Evolutionary conservation across 2,888 invertebrate species (phyloP).

Genomic region (Drosophila aldrichi): DNA sequence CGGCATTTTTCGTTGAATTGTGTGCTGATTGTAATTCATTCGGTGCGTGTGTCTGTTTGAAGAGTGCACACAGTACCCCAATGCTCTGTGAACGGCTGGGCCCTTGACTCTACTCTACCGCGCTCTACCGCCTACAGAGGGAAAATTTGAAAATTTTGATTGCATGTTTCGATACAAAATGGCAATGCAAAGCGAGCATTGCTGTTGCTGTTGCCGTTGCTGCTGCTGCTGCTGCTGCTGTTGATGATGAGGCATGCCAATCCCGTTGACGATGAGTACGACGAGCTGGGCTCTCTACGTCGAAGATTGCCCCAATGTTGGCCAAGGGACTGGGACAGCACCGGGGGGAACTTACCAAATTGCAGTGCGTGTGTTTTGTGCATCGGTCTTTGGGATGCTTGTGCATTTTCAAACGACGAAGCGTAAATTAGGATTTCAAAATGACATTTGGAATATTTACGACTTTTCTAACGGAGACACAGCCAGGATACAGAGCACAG

Average conservation of each 20-base stretch:
- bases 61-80: conserved; percentile 46
- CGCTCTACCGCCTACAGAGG: conserved; percentile 23
- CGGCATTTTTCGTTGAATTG: conserved; percentile 81
- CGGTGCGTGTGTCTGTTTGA: conserved; percentile 71
- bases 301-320: conserved; percentile 52
- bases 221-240: conserved; percentile 14
- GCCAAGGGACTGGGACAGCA: background rate
- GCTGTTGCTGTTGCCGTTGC: background rate
- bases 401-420: conserved; percentile 84
- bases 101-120: background rate
- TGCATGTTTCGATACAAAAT: conserved; percentile 83
- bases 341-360: conserved; percentile 44
- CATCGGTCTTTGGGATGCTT: conserved; percentile 56
- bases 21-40: conserved; percentile 82
- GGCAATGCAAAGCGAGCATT: conserved; percentile 67
- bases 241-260: conserved; percentile 79
- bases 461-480: conserved; percentile 74
- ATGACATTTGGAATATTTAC: conserved; percentile 86
- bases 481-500: conserved; percentile 23
- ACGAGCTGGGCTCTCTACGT: conserved; percentile 41
- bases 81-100: conserved; percentile 1
- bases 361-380: conserved; percentile 72
- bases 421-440: conserved; percentile 86
- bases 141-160: conserved; percentile 84
- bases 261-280: conserved; percentile 63